Base-by-base conservation (phyloP, 2,888 invertebrate species). In the Drosophila lacicola region DNA sequence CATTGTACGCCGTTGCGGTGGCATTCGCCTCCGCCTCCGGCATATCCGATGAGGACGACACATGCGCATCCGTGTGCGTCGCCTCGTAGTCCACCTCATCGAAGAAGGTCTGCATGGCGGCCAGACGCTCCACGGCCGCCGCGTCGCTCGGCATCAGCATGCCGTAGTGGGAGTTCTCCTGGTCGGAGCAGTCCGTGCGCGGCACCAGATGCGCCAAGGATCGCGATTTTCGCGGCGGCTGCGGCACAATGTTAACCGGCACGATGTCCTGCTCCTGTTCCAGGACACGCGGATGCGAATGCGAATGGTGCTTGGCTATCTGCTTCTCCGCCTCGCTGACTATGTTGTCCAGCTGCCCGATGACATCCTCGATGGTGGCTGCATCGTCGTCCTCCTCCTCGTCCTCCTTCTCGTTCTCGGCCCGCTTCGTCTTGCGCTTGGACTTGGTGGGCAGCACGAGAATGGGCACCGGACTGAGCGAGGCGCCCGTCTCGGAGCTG, bases 351-450 rank as follows among this genome's bases (percentile, higher is more conserved):
- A 97, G 92, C 91, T 97, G 97, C 91, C 96, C 96, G 87, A 97
- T 97, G 2, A 97, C 97, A 92, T 97, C 97, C 83, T 97, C 97
- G 70, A 97, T 97, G 2, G 97, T 97, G 0, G 96, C 96, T 0
- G 96, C 96, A 92, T 96, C 66, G 93, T 90, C 87, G 2, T 82
- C 82, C 14, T 88, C 83, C 0, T 81, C 76, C 11, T 49, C 65
- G 2, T 82, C 82, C 14, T 88, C 83, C 0, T 81, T 75, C 11
- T 49, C 65, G 42, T 73, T 21, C 44, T 33, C 14, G 8, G 17
- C 58, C 0, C 57, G 50, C 14, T 46, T 17, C 13, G 64, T 5
- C n/a, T 81, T 83, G 5, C 71, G 70, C 56, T 66, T 77, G 5
- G 76, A 51, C 67, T 82, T 82, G 44, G 74, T 74, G 34, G 92